phyloP scores from a whole-genome alignment of 2,888 invertebrate species.

The Ctena decussata region DNA sequence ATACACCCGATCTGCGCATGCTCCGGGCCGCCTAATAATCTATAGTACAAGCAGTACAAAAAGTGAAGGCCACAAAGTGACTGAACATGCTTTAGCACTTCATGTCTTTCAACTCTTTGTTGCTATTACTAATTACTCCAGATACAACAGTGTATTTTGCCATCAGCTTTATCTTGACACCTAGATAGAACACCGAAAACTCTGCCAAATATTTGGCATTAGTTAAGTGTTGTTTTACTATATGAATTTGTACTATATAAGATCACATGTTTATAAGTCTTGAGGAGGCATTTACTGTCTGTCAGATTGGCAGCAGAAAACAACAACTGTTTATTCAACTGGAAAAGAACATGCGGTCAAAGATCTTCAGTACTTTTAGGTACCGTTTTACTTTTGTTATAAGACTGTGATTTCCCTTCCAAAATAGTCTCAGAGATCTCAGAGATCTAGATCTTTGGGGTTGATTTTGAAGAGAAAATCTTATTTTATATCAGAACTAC shows the following conservation, averaged over 20 bases:
- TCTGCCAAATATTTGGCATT: background rate
- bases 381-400: too few species aligned
- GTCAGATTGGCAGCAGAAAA: background rate
- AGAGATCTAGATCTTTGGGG: too few species aligned
- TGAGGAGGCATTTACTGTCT: background rate
- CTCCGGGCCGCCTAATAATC: too few species aligned
- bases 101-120: background rate
- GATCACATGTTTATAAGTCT: background rate
- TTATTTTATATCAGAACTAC: too few species aligned
- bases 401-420: too few species aligned
- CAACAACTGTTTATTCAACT: background rate
- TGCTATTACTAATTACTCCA: background rate
- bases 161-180: conserved; percentile 5
- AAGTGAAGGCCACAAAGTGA: too few species aligned
- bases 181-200: background rate
- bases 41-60: too few species aligned
- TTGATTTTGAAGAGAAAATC: too few species aligned
- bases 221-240: conserved; percentile 7
- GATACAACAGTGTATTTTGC: background rate
- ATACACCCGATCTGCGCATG: too few species aligned
- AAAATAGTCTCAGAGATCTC: too few species aligned
- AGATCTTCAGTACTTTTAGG: background rate
- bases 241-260: background rate
- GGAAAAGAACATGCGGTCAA: background rate
- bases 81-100: background rate